Evolutionary conservation across 1,140 invertebrate genomes (phyloP).

Genomic region (Pteromalus puparum): DNA sequence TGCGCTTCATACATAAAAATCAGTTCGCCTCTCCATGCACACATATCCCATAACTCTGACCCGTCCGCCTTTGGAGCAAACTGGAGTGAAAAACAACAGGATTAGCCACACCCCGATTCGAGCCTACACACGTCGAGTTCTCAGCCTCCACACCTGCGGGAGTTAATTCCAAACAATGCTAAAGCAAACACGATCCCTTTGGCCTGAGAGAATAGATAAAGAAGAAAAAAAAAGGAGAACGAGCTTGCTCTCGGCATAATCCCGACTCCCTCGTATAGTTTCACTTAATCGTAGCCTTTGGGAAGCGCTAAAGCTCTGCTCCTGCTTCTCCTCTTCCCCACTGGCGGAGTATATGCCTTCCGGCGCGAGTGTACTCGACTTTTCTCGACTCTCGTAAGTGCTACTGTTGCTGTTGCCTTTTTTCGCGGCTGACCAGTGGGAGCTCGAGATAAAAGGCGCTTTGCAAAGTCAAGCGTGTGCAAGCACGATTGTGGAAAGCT

Average conservation of each 20-base stretch:
- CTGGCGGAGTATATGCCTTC: background rate
- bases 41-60: too few species aligned
- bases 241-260: background rate
- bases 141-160: background rate
- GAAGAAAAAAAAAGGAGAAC: background rate
- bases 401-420: background rate
- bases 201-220: background rate
- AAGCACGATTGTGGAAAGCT: background rate
- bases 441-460: too few species aligned
- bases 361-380: background rate
- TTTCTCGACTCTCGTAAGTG: background rate
- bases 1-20: too few species aligned
- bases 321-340: background rate
- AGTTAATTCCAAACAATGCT: too few species aligned
- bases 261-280: slow-evolving; percentile 5
- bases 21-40: too few species aligned
- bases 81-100: too few species aligned
- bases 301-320: slow-evolving; percentile 10
- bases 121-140: too few species aligned
- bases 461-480: background rate
- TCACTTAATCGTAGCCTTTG: slow-evolving; percentile 34
- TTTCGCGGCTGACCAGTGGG: background rate
- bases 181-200: too few species aligned
- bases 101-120: too few species aligned
- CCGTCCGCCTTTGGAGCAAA: too few species aligned